Percentiles rank a stretch among this genome's conserved stretches.
phyloP scores from a whole-genome alignment of 2,113 vertebrate genomes.

The Microtus pennsylvanicus region DNA sequence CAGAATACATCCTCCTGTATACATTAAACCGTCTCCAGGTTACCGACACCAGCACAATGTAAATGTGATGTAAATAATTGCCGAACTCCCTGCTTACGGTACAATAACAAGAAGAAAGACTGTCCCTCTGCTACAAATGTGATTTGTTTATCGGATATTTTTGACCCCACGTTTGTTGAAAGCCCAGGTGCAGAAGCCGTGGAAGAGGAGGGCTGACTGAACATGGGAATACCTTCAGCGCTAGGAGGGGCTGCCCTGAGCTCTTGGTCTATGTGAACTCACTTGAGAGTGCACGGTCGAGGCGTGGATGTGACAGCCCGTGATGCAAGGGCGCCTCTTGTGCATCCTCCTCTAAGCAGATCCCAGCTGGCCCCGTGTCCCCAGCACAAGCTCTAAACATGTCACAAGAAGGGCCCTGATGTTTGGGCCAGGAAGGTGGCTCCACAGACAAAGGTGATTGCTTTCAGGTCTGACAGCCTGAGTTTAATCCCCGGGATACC shows the following conservation, averaged over 20 bases:
- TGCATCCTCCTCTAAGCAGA: neutral
- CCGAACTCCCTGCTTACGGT: neutral
- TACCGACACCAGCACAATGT: neutral
- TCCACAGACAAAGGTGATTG: neutral
- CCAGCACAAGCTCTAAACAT: no score
- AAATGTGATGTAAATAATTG: neutral
- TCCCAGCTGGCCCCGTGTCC: neutral
- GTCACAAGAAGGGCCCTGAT: neutral
- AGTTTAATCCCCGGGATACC: neutral
- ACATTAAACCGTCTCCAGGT: neutral
- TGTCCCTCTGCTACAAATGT: neutral
- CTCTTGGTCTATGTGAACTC: neutral
- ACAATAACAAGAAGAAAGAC: neutral
- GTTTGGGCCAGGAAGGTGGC: neutral
- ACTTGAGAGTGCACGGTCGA: neutral
- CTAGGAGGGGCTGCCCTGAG: neutral
- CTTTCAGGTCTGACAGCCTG: neutral
- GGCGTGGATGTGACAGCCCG: neutral
- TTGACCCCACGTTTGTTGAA: neutral
- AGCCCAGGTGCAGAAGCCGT: neutral
- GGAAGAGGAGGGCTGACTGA: neutral
- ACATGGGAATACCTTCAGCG: neutral
- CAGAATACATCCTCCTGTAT: neutral
- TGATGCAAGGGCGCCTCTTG: fast-evolving
- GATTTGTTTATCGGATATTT: neutral